Evolutionary conservation across 2,888 invertebrate genomes (phyloP), one percentile per base, ranked within the genome.

Genomic region (Ochlodes sylvanus): DNA sequence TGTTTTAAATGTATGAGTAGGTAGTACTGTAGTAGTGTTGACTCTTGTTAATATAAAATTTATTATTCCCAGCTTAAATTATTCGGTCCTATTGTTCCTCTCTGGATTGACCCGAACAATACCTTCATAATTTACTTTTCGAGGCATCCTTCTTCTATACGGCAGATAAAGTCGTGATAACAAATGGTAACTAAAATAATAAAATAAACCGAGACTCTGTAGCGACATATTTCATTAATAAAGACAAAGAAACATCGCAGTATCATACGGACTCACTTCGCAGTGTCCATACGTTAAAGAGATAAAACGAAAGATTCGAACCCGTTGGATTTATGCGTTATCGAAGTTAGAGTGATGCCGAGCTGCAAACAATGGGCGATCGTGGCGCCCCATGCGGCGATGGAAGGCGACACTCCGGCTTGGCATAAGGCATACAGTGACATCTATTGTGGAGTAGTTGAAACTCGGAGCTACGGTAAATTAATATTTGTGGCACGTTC

Each of bases 161-260:
- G 80, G 80, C 84, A 90, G 92, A 92, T 92, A 92, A 91, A 92
- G 88, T 92, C 92, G 91, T 93, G 92, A 93, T 92, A 93, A 93
- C 90, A 89, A 92, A 92, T 92, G 90, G 90, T 91, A 90, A 92
- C 91, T 92, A 91, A 92, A 92, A 92, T 91, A 92, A 92, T 90
- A 92, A 91, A 92, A 92, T 90, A 90, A 90, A 80, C 87, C 82
- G 77, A 82, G 77, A 81, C 81, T 70, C 73, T 83, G 85, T 84
- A 90, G 90, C 91, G 92, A 92, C 92, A 92, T 93, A 93, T 93
- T 93, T 92, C 91, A 93, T 92, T 93, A 93, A 92, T 90, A 92
- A 93, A 92, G 88, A 82, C 85, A 92, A 93, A 92, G 89, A 87
- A 92, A 81, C 84, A 86, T 76, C 76, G 80, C 82, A 85, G 86